phyloP scores from a whole-genome alignment of 2,888 invertebrate species.

The Ectemnius lituratus region DNA sequence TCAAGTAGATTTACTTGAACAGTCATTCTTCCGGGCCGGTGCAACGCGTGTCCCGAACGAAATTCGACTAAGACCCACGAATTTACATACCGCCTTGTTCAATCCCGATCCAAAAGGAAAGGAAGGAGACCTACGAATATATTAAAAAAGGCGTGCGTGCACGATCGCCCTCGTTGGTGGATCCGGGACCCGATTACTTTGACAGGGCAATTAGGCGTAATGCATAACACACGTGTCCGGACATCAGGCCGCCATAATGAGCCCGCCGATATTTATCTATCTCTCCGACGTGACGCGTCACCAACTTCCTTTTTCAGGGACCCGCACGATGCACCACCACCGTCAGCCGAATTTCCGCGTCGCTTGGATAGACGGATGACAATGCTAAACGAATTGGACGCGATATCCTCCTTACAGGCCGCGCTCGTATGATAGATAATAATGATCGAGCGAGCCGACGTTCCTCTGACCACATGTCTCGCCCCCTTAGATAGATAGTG shows the following conservation, averaged over 20 bases:
- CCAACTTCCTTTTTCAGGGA: constrained; percentile 6
- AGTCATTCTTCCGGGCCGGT: not conserved
- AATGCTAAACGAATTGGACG: constrained; percentile 57
- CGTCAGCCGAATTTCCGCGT: constrained; percentile 34
- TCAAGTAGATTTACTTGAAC: not conserved
- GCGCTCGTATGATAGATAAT: constrained; percentile 50
- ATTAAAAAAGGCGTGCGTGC: constrained; percentile 3
- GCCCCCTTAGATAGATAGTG: not conserved
- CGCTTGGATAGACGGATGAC: constrained; percentile 46
- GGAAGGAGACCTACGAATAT: constrained; percentile 3
- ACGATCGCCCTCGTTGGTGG: not conserved
- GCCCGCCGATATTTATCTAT: constrained; percentile 47
- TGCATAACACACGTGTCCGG: constrained; percentile 35
- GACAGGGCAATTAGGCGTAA: constrained; percentile 46
- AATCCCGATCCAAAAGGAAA: constrained; percentile 1
- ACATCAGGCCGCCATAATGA: constrained; percentile 30
- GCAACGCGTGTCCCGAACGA: not conserved
- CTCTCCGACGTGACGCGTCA: constrained; percentile 27
- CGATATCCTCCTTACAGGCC: constrained; percentile 33
- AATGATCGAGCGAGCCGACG: constrained; percentile 54
- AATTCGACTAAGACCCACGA: constrained; percentile 11
- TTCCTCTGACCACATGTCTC: constrained; percentile 27
- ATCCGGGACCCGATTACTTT: constrained; percentile 5
- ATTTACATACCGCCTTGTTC: constrained; percentile 2
- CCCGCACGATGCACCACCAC: constrained; percentile 3